A percentile compares a stretch with the other conserved stretches of the same genome.
phyloP scores from a whole-genome alignment of 2,888 invertebrate species.

The Camptogramma bilineatum region DNA sequence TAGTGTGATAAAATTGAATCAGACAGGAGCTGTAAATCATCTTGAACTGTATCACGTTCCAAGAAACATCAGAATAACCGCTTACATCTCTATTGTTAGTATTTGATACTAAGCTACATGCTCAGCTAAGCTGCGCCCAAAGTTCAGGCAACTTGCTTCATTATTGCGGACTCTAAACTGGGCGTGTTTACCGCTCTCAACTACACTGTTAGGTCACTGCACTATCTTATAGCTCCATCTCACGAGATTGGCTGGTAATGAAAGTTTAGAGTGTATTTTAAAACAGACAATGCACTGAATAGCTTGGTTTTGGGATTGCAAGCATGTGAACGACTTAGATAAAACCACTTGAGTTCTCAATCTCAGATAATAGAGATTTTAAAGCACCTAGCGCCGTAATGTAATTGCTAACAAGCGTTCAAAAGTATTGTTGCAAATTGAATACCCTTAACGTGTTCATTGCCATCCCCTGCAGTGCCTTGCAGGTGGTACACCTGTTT shows the following conservation, averaged over 20 bases:
- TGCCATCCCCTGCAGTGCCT: too few relatives aligned
- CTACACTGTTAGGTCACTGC: constrained; percentile 33
- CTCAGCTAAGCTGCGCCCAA: constrained; percentile 20
- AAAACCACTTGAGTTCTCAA: not conserved
- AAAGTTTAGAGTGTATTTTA: constrained; percentile 23
- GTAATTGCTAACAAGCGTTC: too few relatives aligned
- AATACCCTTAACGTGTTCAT: too few relatives aligned
- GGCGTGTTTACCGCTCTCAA: constrained; percentile 50
- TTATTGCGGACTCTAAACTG: constrained; percentile 62
- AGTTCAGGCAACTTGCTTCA: constrained; percentile 54
- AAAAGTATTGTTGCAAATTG: too few relatives aligned
- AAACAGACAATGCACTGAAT: constrained; percentile 15
- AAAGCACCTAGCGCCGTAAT: not conserved
- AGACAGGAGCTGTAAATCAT: too few relatives aligned
- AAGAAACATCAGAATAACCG: not conserved
- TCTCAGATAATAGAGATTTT: not conserved
- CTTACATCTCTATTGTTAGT: not conserved
- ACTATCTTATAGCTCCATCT: constrained; percentile 28
- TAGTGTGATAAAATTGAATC: too few relatives aligned
- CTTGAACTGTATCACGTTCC: not conserved
- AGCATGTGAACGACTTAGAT: not conserved
- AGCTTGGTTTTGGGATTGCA: not conserved
- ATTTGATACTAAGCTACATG: constrained; percentile 10
- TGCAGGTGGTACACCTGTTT: too few relatives aligned
- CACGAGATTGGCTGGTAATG: constrained; percentile 31